phyloP scores from a whole-genome alignment of 2,113 vertebrate species.

The Chamaea fasciata region DNA sequence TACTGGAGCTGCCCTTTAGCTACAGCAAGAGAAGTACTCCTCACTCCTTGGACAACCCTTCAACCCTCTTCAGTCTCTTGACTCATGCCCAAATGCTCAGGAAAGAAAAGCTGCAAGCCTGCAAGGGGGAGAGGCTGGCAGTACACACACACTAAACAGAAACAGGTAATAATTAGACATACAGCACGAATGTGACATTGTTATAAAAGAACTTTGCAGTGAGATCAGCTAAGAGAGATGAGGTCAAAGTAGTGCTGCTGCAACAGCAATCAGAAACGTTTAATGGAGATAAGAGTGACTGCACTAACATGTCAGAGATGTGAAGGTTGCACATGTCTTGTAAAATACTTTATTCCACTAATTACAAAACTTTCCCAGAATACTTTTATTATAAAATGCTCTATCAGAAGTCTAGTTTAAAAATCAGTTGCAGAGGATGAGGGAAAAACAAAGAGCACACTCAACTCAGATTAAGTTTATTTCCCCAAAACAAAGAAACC shows the following conservation, averaged over 20 bases:
- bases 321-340: neutral
- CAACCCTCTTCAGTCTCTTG: neutral
- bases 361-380: neutral
- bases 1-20: neutral
- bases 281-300: neutral
- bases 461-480: neutral
- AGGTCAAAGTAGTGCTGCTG: neutral
- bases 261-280: fast-evolving
- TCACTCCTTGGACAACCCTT: neutral
- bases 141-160: neutral
- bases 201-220: neutral
- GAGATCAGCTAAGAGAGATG: neutral
- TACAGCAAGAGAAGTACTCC: neutral
- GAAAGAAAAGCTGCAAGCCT: neutral
- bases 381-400: neutral
- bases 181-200: neutral
- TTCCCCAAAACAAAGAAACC: neutral
- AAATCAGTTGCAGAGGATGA: neutral
- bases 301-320: neutral
- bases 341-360: neutral
- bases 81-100: neutral
- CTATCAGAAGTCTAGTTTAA: neutral
- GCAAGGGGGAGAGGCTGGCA: neutral
- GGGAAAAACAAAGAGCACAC: neutral
- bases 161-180: neutral